Percentiles rank a stretch among this genome's conserved stretches.
These are phyloP conservation scores for Drosophila insularis DNA, from an alignment of 1,140 invertebrate genomes.

Conservation along the genomic window DNA sequence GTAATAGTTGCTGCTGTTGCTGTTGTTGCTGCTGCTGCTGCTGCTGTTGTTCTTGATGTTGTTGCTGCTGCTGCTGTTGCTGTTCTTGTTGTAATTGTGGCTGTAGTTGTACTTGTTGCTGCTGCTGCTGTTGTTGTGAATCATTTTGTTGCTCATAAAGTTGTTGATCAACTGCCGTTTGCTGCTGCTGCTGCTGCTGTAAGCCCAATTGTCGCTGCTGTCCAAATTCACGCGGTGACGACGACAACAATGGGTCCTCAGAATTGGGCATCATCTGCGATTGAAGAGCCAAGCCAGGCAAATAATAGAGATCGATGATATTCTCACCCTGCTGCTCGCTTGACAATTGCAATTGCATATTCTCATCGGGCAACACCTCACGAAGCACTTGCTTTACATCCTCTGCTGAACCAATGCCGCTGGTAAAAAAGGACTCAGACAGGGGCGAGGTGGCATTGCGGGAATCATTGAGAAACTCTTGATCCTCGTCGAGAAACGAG, in stretches of 20 bases:
- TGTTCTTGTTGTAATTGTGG: constrained; percentile 23
- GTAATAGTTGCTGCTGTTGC: constrained; percentile 29
- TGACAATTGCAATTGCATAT: constrained; percentile 72
- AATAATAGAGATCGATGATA: constrained; percentile 81
- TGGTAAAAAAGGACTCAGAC: constrained; percentile 92
- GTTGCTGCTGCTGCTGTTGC: constrained; percentile 11
- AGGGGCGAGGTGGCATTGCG: constrained; percentile 88
- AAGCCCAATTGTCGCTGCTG: constrained; percentile 78
- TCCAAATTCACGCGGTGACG: constrained; percentile 90
- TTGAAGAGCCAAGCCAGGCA: constrained; percentile 83
- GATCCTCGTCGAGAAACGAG: constrained; percentile 79
- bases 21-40: constrained; percentile 25
- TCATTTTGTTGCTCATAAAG: constrained; percentile 13
- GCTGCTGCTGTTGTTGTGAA: constrained; percentile 39
- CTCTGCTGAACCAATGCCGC: constrained; percentile 92
- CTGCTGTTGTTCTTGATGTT: constrained; percentile 27
- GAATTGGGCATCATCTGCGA: constrained; percentile 93
- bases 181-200: constrained; percentile 17
- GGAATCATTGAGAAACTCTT: constrained; percentile 84
- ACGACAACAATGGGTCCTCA: constrained; percentile 91
- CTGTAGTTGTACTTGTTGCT: constrained; percentile 30
- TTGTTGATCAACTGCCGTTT: constrained; percentile 13
- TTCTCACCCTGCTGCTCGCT: constrained; percentile 73
- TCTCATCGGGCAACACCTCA: constrained; percentile 91
- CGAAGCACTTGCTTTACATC: constrained; percentile 91